Base-by-base conservation (phyloP, 2,113 vertebrate genomes). In the Trematomus loennbergii region DNA sequence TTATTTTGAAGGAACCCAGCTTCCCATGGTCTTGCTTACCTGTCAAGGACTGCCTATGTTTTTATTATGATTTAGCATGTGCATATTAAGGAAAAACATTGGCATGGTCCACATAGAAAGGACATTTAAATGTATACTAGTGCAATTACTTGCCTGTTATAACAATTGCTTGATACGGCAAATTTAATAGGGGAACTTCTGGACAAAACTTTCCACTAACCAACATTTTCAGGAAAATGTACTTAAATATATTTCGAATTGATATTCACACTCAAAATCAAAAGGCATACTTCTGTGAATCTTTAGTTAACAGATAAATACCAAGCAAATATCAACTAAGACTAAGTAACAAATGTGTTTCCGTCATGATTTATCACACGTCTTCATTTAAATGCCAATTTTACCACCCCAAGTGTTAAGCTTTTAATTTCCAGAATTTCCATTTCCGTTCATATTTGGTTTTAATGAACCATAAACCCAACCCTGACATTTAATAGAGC, bases 291-390 rank as follows among this genome's bases (percentile, higher is more conserved):
- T 48, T 48, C 49, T 59, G 46, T 7, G 7, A 16, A 20, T 20
- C 18, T 74, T 5, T 22, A 13, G 36, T 29, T 33, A 63, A 70
- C 8, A 58, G 57, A 50, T 75, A 11, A 65, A 49, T 53, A 22
- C 20, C 55, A n/a, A 33, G 29, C 80, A 71, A 65, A 76, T 59
- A 36, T 54, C 73, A 59, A 12, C 10, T 45, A 10, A 36, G 40
- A 36, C 25, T 4, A 25, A 13, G 2, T 11, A 43, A 75, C 43
- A 64, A 70, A 70, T 57, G 50, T 25, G 2, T 75, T 74, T 17
- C 22, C 22, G 15, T 75, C n/a, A 4, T 63, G 45, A 64, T 65
- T 52, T 76, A 76, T 52, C 17, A 33, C 60, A 10, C 16, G 3
- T 64, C 4, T 17, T 70, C 33, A 65, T 58, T 57, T 22, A 43